Conservation (phyloP, 2,888 invertebrate genomes). For the Diploptera punctata region DNA sequence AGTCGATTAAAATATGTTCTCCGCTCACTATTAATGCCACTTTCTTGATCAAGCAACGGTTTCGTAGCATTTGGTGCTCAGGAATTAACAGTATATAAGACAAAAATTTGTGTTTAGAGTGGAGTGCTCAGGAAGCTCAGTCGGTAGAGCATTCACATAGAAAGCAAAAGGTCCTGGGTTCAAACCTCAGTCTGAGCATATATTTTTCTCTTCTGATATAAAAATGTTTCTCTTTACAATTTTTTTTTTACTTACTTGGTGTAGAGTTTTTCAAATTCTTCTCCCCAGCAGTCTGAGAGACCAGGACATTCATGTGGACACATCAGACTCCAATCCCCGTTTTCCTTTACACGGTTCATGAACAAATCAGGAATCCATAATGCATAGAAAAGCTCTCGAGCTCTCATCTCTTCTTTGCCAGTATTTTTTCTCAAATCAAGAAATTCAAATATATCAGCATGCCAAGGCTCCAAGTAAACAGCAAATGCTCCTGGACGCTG, state of each 20-base stretch:
- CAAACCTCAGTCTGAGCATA: too few species aligned
- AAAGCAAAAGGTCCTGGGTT: too few species aligned
- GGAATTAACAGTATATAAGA: too few species aligned
- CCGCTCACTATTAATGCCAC: too few species aligned
- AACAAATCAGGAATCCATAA: slow-evolving; percentile 99
- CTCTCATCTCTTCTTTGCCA: slow-evolving; percentile 91
- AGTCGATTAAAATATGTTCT: too few species aligned
- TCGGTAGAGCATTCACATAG: too few species aligned
- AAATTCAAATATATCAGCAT: slow-evolving; percentile 96
- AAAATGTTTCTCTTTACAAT: too few species aligned
- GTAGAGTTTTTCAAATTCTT: slow-evolving; percentile 91
- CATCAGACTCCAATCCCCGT: slow-evolving; percentile 94
- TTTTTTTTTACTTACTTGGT: slow-evolving; percentile 60
- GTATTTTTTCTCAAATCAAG: slow-evolving; percentile 95
- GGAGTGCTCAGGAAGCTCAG: too few species aligned
- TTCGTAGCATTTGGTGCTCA: too few species aligned
- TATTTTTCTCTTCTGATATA: too few species aligned
- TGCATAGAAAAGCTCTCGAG: slow-evolving; percentile 95
- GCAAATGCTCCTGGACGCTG: slow-evolving; percentile 95
- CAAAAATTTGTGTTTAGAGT: too few species aligned
- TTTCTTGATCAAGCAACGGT: too few species aligned
- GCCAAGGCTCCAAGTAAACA: slow-evolving; percentile 98
- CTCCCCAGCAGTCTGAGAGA: slow-evolving; percentile 91
- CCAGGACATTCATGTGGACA: slow-evolving; percentile 95
- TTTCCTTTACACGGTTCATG: slow-evolving; percentile 89